Evolutionary conservation across 2,888 invertebrate species (phyloP), one percentile per base, ranked within the genome.

Genomic region (Hipparchia semele): DNA sequence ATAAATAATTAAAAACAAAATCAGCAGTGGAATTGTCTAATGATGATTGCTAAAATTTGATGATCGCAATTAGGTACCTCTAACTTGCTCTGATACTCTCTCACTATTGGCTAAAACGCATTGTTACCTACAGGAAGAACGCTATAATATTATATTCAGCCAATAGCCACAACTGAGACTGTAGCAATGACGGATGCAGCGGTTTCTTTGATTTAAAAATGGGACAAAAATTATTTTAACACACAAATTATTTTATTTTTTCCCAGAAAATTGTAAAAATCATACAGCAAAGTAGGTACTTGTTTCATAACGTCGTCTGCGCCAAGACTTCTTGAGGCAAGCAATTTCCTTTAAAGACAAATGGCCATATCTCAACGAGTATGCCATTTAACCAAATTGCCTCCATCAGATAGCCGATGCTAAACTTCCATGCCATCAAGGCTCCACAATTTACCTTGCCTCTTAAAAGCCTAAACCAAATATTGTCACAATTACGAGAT

Each of bases 401-500:
- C 71, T 79, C 75, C 72, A 78, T 80, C 79, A 80, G 80, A 79
- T 79, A 79, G 75, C 73, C 84, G 82, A 85, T 69, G 64, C 72
- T 81, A 82, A 85, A 87, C 85, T 89, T 88, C 87, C 87, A 87
- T 87, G 83, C 84, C 85, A 84, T 83, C 84, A 85, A 84, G 82
- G 82, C 84, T 85, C 81, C 76, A 79, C 80, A 80, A 80, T 81
- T 81, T 83, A 83, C 81, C 81, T 80, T 78, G 77, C 76, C 83
- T 84, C 87, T 86, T 87, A 88, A 88, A 89, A 88, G 87, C 86
- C 86, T 85, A 85, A 87, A 86, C 87, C 91, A 93, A 94, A 94
- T 92, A 93, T 92, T 92, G 91, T 90, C 92, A 91, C 90, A 92
- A 94, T 93, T 93, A 93, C 82, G 82, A 88, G 93, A 94, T 94